phyloP scores from a whole-genome alignment of 1,140 invertebrate genomes.

The Anastrepha obliqua region DNA sequence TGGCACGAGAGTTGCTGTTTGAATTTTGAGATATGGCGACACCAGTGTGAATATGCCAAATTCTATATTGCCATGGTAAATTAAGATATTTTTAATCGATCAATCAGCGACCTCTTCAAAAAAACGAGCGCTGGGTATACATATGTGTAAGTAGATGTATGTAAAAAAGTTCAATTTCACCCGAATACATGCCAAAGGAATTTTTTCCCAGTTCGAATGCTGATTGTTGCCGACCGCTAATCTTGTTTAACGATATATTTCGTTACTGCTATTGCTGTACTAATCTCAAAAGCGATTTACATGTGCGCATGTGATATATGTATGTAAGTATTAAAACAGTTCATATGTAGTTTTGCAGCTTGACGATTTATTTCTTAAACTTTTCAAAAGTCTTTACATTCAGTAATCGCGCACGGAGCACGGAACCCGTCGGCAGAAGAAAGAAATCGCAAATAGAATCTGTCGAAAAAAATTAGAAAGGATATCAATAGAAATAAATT shows the following conservation, averaged over 20 bases:
- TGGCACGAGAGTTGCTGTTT: no score
- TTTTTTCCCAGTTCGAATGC: no score
- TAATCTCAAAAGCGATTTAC: not conserved
- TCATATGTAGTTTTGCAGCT: not conserved
- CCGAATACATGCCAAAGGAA: no score
- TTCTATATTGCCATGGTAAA: no score
- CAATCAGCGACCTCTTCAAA: no score
- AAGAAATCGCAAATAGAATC: not conserved
- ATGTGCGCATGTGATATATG: not conserved
- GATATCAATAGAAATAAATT: not conserved
- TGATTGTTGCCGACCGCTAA: not conserved
- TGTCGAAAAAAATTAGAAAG: no score
- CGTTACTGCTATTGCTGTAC: constrained; percentile 3
- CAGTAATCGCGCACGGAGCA: not conserved
- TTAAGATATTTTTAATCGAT: no score
- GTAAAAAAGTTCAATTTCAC: no score
- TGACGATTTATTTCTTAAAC: not conserved
- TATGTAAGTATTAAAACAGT: not conserved
- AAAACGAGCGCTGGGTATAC: no score
- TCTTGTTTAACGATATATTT: not conserved
- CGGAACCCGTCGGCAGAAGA: not conserved
- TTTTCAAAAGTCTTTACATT: not conserved
- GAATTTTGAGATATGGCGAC: no score
- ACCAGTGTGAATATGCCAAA: no score
- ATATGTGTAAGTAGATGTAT: no score